These are phyloP conservation scores for Sphecodes monilicornis DNA, from an alignment of 2,888 invertebrate species.

Conservation along the genomic window DNA sequence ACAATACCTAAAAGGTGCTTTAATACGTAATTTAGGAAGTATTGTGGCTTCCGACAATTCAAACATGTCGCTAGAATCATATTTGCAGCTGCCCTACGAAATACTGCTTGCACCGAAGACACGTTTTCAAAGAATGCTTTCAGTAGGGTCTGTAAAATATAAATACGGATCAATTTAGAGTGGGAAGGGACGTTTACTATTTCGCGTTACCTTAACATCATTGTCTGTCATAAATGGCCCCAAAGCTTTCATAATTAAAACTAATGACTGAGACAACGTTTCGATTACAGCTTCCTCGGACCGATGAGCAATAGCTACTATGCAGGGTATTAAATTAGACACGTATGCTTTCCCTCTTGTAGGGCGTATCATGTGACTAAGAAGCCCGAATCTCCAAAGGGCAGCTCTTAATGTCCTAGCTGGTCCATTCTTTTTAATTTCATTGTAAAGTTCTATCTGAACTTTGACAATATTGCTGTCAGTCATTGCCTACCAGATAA, in stretches of 20 bases:
- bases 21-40: conserved; percentile 89
- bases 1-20: conserved; percentile 86
- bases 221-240: conserved; percentile 90
- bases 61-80: conserved; percentile 93
- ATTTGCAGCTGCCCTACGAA: conserved; percentile 92
- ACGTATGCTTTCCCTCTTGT: conserved; percentile 92
- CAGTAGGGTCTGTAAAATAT: conserved; percentile 85
- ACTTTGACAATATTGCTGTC: conserved; percentile 90
- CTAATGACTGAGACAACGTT: conserved; percentile 87
- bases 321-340: conserved; percentile 90
- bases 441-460: conserved; percentile 92
- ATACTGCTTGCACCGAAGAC: conserved; percentile 87
- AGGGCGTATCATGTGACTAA: conserved; percentile 91
- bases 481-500: conserved; percentile 85
- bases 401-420: conserved; percentile 91
- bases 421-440: conserved; percentile 92
- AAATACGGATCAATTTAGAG: conserved; percentile 15
- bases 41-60: conserved; percentile 89
- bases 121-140: conserved; percentile 87
- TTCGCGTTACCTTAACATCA: conserved; percentile 87
- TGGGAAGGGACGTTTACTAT: neutral
- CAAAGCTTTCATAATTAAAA: conserved; percentile 88
- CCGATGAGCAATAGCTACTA: conserved; percentile 89
- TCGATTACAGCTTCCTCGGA: conserved; percentile 91
- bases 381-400: conserved; percentile 90